These are phyloP conservation scores for Sternotherus odoratus DNA, from an alignment of 2,797 vertebrate genomes.

Conservation along the genomic window DNA sequence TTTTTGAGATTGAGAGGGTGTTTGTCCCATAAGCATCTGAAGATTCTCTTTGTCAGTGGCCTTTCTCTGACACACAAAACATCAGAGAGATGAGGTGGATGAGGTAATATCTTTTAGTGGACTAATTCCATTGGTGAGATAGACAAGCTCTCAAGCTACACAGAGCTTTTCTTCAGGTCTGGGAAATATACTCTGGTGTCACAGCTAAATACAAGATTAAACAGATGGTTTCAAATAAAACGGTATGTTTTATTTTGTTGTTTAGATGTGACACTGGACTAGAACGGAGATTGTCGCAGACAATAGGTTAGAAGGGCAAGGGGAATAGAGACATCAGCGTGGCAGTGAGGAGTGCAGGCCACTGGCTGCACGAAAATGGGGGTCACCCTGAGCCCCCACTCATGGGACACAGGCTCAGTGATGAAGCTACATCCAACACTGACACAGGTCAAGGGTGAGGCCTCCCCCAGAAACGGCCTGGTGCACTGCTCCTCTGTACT, in stretches of 20 bases:
- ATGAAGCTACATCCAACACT: neutral
- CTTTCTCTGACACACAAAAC: neutral
- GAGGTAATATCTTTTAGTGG: neutral
- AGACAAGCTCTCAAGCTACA: neutral
- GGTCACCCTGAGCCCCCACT: neutral
- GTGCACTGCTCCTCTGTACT: no score
- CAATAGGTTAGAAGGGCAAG: neutral
- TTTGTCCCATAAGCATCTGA: neutral
- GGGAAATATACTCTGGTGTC: neutral
- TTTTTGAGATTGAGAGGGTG: neutral
- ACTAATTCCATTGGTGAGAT: neutral
- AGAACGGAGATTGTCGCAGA: neutral
- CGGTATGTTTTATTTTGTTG: no score
- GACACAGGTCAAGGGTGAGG: neutral
- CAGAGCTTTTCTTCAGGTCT: neutral
- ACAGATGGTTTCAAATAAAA: no score
- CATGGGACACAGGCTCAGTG: neutral
- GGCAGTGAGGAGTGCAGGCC: neutral
- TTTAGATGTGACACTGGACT: neutral
- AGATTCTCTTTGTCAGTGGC: neutral
- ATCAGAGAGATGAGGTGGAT: neutral
- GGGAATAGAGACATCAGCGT: neutral
- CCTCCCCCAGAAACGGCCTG: neutral
- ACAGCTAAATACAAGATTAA: neutral
- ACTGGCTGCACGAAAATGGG: neutral